A percentile compares a stretch with the other conserved stretches of the same genome.
These are phyloP conservation scores for Xenotilapia caudafasciata DNA, from an alignment of 2,113 vertebrate species.

Conservation along the genomic window DNA sequence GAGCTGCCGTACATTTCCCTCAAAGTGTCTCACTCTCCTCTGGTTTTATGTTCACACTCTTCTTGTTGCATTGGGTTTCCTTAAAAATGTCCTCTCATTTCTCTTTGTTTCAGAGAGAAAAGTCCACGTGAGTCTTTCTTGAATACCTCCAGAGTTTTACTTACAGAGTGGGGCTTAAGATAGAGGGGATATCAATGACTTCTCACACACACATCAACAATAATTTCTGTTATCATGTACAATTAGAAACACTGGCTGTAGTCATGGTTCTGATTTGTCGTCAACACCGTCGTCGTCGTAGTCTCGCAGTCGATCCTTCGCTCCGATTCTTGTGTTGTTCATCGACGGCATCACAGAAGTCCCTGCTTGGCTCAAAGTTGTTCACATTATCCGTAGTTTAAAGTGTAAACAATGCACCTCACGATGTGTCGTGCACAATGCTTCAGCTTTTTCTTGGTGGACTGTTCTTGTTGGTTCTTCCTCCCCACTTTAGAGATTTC, in stretches of 20 bases:
- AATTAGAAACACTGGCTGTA: conserved; percentile 40
- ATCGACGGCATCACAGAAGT: not conserved
- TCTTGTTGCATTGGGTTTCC: not conserved
- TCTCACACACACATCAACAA: conserved; percentile 15
- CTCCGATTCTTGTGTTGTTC: not conserved
- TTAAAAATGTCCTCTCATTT: not conserved
- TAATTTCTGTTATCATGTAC: conserved; percentile 23
- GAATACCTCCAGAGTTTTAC: not conserved
- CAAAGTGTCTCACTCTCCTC: not conserved
- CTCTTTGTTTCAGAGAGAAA: not conserved
- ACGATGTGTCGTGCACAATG: not conserved
- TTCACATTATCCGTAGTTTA: not conserved
- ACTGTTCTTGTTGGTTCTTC: not conserved
- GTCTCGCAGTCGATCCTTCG: not conserved
- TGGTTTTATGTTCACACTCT: not conserved
- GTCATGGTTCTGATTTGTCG: not conserved
- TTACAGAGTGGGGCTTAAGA: not conserved
- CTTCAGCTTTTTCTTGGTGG: not conserved
- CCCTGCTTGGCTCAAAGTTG: not conserved
- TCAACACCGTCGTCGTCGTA: not conserved
- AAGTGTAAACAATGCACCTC: conserved; percentile 30
- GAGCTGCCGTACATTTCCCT: conserved; percentile 36
- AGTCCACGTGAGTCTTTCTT: not conserved
- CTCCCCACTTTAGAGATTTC: not conserved
- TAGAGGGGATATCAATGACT: not conserved